Percentiles rank a stretch among this genome's conserved stretches.
Conservation (phyloP, 2,113 vertebrate species). For the Oryzias javanicus region DNA sequence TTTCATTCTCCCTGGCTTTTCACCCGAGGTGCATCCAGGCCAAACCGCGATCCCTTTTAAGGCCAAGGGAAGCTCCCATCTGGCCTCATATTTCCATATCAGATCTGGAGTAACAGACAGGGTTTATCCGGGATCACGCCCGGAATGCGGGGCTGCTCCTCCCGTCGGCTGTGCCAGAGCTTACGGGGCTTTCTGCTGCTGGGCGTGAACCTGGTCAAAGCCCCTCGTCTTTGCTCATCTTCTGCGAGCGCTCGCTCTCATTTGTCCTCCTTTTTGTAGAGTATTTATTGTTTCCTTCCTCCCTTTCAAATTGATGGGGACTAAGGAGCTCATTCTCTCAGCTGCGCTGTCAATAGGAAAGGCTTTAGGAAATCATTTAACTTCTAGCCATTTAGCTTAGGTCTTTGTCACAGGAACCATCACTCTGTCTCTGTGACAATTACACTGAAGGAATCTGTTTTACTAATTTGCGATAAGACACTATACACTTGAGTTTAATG, state of each 20-base stretch:
- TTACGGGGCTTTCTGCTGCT: conserved; percentile 17
- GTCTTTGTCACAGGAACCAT: too few species aligned
- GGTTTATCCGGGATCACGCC: conserved; percentile 64
- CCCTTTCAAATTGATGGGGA: not conserved
- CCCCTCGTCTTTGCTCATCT: not conserved
- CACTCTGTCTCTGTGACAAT: too few species aligned
- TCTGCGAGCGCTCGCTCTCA: conserved; percentile 5
- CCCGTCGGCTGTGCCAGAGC: conserved; percentile 24
- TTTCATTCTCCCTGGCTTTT: conserved; percentile 51
- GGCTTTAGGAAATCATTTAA: too few species aligned
- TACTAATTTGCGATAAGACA: too few species aligned
- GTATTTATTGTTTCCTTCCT: not conserved
- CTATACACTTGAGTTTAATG: too few species aligned
- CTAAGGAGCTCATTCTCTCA: not conserved
- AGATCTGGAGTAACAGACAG: conserved; percentile 63
- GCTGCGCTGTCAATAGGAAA: too few species aligned
- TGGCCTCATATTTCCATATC: conserved; percentile 69
- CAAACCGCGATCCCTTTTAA: conserved; percentile 67
- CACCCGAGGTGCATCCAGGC: conserved; percentile 57
- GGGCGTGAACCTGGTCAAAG: conserved; percentile 37
- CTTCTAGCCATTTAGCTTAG: too few species aligned
- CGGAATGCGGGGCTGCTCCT: conserved; percentile 57
- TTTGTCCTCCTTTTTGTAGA: not conserved
- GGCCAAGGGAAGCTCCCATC: conserved; percentile 64
- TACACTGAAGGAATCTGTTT: too few species aligned